Base-by-base conservation (phyloP, 2,797 vertebrate genomes). In the Petrocephalus sullivani region DNA sequence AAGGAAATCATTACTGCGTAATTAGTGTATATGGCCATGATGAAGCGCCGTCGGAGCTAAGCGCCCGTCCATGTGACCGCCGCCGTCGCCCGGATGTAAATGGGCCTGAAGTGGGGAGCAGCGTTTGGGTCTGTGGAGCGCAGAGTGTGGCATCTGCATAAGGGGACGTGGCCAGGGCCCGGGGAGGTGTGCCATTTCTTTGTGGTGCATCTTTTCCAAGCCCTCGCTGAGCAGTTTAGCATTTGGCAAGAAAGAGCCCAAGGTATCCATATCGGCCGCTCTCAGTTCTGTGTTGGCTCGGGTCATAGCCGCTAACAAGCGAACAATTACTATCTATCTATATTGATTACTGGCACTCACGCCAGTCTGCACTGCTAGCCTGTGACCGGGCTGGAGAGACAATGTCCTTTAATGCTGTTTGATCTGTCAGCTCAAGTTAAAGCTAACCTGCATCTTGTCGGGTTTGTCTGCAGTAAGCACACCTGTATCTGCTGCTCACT, bases 1-100 rank as follows among this genome's bases (percentile, higher is more conserved):
- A 91, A 91, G 91, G 90, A 91, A 93, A 92, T 91, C 92, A 64
- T 91, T 93, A 89, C 28, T 2, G 87, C 82, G 90, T 92, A 91
- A 92, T 93, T 91, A 92, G 90, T 90, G 89, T 89, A 90, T 90
- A 91, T 84, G 67, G 57, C 78, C 53, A 90, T 87, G 89, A 91
- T 90, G 89, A 90, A 91, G 89, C 89, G 71, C 57, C 87, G 57
- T 41, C 84, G 82, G 28, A 51, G 61, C 75, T 91, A 90, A 91
- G 90, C 56, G 87, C 75, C 67, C 86, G 89, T 90, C 41, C 84
- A 91, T 88, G 88, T 54, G 71, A 51, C 9, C 53, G 64, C 41
- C 87, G 33, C 60, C 49, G 28, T 71, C 58, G 7, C 14, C n/a
- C 7, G 58, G 60, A 53, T 64, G 60, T 33, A 87, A 67, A 51